A percentile compares a stretch with the other conserved stretches of the same genome.
Conservation (phyloP, 2,797 vertebrate genomes). For the Gephyroberyx darwinii region DNA sequence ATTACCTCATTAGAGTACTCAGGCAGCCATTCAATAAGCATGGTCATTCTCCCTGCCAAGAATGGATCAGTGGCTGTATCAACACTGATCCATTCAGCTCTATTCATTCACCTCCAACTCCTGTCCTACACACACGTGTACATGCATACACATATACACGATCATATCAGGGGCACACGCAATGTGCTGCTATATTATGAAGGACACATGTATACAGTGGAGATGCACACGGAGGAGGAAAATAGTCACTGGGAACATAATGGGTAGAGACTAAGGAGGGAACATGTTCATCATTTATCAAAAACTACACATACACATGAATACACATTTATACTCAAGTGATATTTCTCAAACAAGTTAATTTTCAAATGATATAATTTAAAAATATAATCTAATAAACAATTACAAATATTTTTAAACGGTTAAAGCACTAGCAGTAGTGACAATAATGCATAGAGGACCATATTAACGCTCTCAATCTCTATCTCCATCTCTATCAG, state of each 20-base stretch:
- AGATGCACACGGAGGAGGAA: slow-evolving; percentile 10
- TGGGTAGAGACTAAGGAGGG: neutral
- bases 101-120: slow-evolving; percentile 40
- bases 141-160: neutral
- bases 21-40: slow-evolving; percentile 76
- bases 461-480: neutral
- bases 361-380: too few species aligned
- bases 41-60: slow-evolving; percentile 70
- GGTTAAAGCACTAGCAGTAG: too few species aligned
- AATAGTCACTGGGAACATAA: slow-evolving; percentile 10
- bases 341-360: too few species aligned
- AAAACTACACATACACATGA: too few species aligned
- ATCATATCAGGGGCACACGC: slow-evolving; percentile 18
- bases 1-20: slow-evolving; percentile 80
- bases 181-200: slow-evolving; percentile 13
- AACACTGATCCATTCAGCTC: slow-evolving; percentile 42
- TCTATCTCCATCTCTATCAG: slow-evolving; percentile 29
- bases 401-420: too few species aligned
- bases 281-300: too few species aligned
- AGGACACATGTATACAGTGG: slow-evolving; percentile 16
- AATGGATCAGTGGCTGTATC: slow-evolving; percentile 62
- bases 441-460: slow-evolving; percentile 13
- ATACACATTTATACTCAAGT: too few species aligned
- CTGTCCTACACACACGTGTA: neutral
- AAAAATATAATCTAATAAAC: too few species aligned